These are phyloP conservation scores for Phataginus tetradactyla DNA, from an alignment of 2,797 vertebrate genomes.

Conservation along the genomic window DNA sequence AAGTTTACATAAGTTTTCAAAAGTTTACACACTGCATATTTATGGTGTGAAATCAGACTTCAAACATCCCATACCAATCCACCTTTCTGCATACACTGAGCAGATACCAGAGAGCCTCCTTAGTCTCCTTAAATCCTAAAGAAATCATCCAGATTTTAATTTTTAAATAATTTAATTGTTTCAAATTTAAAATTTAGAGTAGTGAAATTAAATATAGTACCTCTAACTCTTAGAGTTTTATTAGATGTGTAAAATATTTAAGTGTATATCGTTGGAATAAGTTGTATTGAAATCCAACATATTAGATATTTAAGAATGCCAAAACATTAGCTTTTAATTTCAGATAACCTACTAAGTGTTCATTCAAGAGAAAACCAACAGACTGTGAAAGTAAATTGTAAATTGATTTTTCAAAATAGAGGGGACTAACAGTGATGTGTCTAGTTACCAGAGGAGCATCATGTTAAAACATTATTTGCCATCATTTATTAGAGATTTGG, in stretches of 20 bases:
- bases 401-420: conserved; percentile 64
- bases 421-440: neutral
- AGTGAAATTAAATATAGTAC: neutral
- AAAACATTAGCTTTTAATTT: conserved; percentile 77
- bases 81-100: neutral
- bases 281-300: neutral
- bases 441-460: conserved; percentile 60
- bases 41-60: neutral
- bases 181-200: conserved; percentile 20
- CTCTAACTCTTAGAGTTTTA: conserved; percentile 1
- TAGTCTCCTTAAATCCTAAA: neutral
- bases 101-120: neutral
- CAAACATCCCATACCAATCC: neutral
- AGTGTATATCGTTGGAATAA: neutral
- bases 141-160: neutral
- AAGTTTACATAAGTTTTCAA: neutral
- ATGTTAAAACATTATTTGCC: conserved; percentile 26
- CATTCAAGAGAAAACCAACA: conserved; percentile 72
- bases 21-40: neutral
- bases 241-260: conserved; percentile 23
- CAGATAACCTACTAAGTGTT: conserved; percentile 65
- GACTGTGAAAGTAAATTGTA: conserved; percentile 68
- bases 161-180: conserved; percentile 42
- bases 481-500: conserved; percentile 47
- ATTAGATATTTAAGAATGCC: conserved; percentile 29